Percentiles rank a stretch among this genome's conserved stretches.
Evolutionary conservation across 1,140 invertebrate genomes (phyloP).

Genomic region (Drosophila kanapiae): DNA sequence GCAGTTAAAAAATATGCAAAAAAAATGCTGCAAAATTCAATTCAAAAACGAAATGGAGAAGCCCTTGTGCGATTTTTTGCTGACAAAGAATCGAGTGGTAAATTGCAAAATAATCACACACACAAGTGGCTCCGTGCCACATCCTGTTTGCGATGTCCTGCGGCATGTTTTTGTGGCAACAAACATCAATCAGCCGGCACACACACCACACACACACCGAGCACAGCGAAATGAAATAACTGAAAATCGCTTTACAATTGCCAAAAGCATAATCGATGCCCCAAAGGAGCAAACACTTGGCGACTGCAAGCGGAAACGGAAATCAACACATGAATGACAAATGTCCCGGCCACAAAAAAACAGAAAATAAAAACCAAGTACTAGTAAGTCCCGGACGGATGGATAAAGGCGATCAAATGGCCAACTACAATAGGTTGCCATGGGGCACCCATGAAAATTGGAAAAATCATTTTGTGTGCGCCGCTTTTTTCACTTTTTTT

Average conservation of each 20-base stretch:
- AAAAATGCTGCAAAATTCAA: slow-evolving; percentile 55
- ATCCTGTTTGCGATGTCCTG: slow-evolving; percentile 52
- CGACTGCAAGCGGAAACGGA: slow-evolving; percentile 69
- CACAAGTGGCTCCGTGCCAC: slow-evolving; percentile 34
- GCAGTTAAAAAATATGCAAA: slow-evolving; percentile 8
- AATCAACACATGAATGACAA: slow-evolving; percentile 85
- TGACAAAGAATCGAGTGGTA: slow-evolving; percentile 60
- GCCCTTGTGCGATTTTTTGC: slow-evolving; percentile 27
- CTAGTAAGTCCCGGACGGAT: slow-evolving; percentile 8
- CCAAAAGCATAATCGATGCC: slow-evolving; percentile 78
- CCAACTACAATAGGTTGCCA: slow-evolving; percentile 70
- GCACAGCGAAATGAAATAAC: slow-evolving; percentile 64
- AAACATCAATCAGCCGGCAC: slow-evolving; percentile 70
- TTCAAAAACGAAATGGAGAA: slow-evolving; percentile 56
- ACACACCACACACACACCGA: background rate
- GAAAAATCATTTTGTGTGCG: slow-evolving; percentile 30
- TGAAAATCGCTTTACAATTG: slow-evolving; percentile 85
- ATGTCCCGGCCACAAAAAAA: slow-evolving; percentile 44
- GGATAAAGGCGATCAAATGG: slow-evolving; percentile 69
- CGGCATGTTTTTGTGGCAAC: slow-evolving; percentile 73
- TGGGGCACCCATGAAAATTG: slow-evolving; percentile 22
- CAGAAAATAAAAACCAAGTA: background rate
- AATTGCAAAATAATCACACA: slow-evolving; percentile 82
- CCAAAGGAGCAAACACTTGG: slow-evolving; percentile 82
- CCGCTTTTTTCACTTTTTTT: slow-evolving; percentile 7